A percentile compares a stretch with the other conserved stretches of the same genome.
phyloP scores from a whole-genome alignment of 2,888 invertebrate genomes.

The Lepidochrysops patricia region DNA sequence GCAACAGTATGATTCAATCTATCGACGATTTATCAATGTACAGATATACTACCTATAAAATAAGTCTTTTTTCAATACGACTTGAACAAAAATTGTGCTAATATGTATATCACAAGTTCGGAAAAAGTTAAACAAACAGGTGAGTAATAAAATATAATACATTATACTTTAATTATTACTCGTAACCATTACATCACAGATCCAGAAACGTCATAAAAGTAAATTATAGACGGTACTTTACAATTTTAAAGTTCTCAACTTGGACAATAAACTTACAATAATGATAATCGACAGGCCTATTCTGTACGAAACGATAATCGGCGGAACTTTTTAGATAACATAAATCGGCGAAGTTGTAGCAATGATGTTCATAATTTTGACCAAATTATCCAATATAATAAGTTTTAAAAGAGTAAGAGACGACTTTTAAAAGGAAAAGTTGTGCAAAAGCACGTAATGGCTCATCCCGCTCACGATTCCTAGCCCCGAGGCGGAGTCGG shows the following conservation, averaged over 20 bases:
- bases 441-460: conserved; percentile 69
- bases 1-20: conserved; percentile 5
- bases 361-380: conserved; percentile 68
- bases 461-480: conserved; percentile 70
- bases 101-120: neutral
- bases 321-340: conserved; percentile 45
- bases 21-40: conserved; percentile 1
- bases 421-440: conserved; percentile 73
- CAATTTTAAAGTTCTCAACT: neutral
- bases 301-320: conserved; percentile 5
- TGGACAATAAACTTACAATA: conserved; percentile 9
- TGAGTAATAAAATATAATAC: neutral
- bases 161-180: too few species aligned
- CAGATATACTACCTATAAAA: too few species aligned
- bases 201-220: neutral
- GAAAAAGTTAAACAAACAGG: neutral
- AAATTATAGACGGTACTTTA: neutral
- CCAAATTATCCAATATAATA: conserved; percentile 70
- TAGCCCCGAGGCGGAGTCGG: conserved; percentile 64
- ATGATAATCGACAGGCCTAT: conserved; percentile 1
- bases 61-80: neutral
- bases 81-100: neutral
- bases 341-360: conserved; percentile 65
- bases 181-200: neutral
- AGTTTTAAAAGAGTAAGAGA: conserved; percentile 70